Conservation (phyloP, 2,797 vertebrate species). For the Rallus crepitans region DNA sequence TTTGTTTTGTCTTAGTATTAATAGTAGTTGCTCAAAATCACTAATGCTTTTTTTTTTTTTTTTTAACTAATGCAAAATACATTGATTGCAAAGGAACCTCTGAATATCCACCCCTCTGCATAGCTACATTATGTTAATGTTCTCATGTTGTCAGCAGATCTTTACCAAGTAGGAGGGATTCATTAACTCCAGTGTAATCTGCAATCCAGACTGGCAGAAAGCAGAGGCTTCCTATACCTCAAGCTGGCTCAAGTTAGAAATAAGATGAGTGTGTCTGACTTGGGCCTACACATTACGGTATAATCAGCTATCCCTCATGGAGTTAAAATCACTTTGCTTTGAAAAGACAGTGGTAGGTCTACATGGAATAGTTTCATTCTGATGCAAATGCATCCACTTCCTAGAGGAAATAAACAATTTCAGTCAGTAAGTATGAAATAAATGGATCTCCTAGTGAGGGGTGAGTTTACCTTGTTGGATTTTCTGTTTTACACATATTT, state of each 20-base stretch:
- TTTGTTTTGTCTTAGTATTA: slow-evolving; percentile 3
- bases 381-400: slow-evolving; percentile 21
- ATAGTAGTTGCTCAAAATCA: background rate
- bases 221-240: background rate
- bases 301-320: background rate
- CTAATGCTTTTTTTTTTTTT: background rate
- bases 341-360: slow-evolving; percentile 50
- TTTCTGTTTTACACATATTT: slow-evolving; percentile 4
- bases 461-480: slow-evolving; percentile 2
- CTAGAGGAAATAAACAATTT: slow-evolving; percentile 43
- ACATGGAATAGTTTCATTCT: slow-evolving; percentile 22
- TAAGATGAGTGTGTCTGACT: slow-evolving; percentile 10
- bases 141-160: slow-evolving; percentile 37
- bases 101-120: background rate
- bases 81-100: background rate
- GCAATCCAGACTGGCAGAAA: slow-evolving; percentile 33
- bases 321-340: slow-evolving; percentile 45
- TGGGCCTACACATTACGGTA: background rate
- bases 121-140: slow-evolving; percentile 20
- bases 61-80: background rate
- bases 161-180: slow-evolving; percentile 23
- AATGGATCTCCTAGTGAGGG: slow-evolving; percentile 7
- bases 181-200: slow-evolving; percentile 49
- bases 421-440: slow-evolving; percentile 13
- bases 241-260: slow-evolving; percentile 20